Evolutionary conservation across 2,113 vertebrate genomes (phyloP).

Genomic region (Silurus asotus): DNA sequence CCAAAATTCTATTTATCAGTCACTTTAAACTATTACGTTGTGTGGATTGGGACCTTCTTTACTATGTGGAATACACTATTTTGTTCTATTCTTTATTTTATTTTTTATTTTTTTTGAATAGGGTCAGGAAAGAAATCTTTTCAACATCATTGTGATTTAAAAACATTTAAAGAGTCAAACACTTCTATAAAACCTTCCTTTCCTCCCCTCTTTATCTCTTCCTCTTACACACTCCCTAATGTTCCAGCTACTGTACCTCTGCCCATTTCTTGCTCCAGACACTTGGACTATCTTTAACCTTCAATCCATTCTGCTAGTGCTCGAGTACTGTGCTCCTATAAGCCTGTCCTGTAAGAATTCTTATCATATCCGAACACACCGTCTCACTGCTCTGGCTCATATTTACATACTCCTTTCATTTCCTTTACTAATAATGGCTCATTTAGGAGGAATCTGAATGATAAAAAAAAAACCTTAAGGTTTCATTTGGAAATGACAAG

Average conservation of each 20-base stretch:
- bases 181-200: not conserved
- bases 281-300: not conserved
- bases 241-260: not conserved
- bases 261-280: not conserved
- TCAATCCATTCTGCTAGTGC: not conserved
- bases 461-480: slow-evolving; percentile 16
- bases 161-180: not conserved
- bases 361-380: slow-evolving; percentile 9
- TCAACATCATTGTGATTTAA: not conserved
- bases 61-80: not conserved
- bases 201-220: not conserved
- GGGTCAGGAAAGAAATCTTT: not conserved
- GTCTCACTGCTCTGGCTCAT: not conserved
- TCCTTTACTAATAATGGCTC: slow-evolving; percentile 17
- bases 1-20: not conserved
- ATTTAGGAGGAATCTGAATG: slow-evolving; percentile 6
- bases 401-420: slow-evolving; percentile 16
- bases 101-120: not conserved
- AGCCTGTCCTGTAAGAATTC: not conserved
- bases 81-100: not conserved
- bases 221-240: not conserved
- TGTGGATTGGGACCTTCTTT: not conserved
- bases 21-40: not conserved
- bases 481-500: slow-evolving; percentile 20
- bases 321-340: slow-evolving; percentile 10